Conservation (phyloP, 2,797 vertebrate species). For the Acestrorhynchus altus region DNA sequence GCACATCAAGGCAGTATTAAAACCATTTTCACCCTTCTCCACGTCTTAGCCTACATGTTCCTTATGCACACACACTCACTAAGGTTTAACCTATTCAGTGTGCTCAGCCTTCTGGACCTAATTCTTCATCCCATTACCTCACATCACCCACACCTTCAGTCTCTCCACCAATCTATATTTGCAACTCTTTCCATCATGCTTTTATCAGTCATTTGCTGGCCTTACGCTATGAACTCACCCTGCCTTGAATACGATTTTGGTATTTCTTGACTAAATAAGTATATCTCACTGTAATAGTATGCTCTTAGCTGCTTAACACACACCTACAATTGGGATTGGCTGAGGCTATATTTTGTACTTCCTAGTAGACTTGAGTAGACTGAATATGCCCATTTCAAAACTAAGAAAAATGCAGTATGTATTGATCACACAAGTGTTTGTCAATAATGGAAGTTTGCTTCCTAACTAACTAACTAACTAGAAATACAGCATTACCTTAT, state of each 20-base stretch:
- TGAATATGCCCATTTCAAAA: no score
- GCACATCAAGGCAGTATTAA: background rate
- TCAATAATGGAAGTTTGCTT: background rate
- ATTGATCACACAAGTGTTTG: no score
- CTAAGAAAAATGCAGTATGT: no score
- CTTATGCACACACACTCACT: background rate
- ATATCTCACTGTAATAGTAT: background rate
- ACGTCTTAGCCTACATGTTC: background rate
- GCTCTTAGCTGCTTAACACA: no score
- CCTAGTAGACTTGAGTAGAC: background rate
- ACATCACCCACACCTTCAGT: background rate
- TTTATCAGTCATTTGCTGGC: background rate
- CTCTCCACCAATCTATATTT: background rate
- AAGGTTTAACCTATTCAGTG: background rate
- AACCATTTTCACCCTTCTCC: background rate
- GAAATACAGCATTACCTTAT: no score
- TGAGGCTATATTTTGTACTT: background rate
- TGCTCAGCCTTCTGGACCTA: background rate
- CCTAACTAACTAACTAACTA: background rate
- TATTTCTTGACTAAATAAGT: background rate
- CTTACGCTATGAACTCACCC: background rate
- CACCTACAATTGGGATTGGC: background rate
- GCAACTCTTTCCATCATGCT: background rate
- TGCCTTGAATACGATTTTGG: background rate
- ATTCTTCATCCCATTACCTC: background rate